phyloP scores from a whole-genome alignment of 1,140 invertebrate genomes.

The Aphaenogaster floridana region DNA sequence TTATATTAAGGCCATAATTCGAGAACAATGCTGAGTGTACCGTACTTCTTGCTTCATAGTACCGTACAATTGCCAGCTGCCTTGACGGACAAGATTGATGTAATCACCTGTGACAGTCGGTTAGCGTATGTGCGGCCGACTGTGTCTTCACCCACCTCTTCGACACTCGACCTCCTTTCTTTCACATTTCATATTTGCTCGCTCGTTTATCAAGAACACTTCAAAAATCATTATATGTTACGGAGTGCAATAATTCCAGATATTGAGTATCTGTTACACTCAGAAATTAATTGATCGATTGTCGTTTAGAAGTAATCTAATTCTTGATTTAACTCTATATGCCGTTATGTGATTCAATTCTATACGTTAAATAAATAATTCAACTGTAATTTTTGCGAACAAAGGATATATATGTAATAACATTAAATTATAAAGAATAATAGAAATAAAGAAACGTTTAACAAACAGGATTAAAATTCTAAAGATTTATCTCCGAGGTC shows the following conservation, averaged over 20 bases:
- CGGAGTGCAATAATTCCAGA: not conserved
- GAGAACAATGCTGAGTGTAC: slow-evolving; percentile 59
- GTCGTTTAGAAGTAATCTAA: not conserved
- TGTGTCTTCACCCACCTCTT: slow-evolving; percentile 36
- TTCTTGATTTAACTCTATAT: not conserved
- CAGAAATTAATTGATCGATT: not conserved
- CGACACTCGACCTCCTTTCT: not conserved
- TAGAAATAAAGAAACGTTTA: not conserved
- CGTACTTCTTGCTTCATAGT: slow-evolving; percentile 60
- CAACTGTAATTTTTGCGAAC: not conserved
- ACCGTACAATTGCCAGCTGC: slow-evolving; percentile 64
- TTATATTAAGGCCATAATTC: slow-evolving; percentile 25
- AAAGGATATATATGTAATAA: not conserved
- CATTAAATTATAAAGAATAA: not conserved
- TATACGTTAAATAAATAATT: not conserved
- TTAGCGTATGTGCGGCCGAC: slow-evolving; percentile 19
- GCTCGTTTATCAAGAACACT: not conserved
- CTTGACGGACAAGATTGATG: slow-evolving; percentile 60
- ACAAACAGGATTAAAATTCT: not conserved
- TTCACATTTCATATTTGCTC: not conserved
- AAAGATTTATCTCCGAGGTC: not conserved
- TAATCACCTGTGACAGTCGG: slow-evolving; percentile 69
- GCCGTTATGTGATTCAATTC: too few relatives aligned
- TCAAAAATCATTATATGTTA: not conserved
- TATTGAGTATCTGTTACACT: too few relatives aligned